These are phyloP conservation scores for Andrena haemorrhoa DNA, from an alignment of 2,888 invertebrate species.

Conservation along the genomic window DNA sequence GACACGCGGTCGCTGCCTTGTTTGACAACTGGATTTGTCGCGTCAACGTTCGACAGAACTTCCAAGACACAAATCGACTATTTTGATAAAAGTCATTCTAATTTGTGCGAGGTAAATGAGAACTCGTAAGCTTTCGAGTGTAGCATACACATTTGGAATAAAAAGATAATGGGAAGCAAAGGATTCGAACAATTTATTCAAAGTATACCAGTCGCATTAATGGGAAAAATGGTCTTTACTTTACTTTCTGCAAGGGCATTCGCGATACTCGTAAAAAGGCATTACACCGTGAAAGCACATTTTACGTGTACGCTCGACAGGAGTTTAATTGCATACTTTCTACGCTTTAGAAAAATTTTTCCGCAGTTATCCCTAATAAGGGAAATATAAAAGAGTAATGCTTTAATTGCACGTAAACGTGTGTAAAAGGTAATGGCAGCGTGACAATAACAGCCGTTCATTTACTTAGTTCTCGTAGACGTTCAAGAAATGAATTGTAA, in stretches of 20 bases:
- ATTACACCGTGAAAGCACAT: conserved; percentile 48
- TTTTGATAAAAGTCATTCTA: no score
- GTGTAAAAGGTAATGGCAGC: conserved; percentile 1
- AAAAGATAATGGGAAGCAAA: neutral
- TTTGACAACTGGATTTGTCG: conserved; percentile 6
- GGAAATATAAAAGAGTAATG: neutral
- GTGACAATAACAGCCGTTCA: neutral
- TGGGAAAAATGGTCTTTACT: neutral
- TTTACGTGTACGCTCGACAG: neutral
- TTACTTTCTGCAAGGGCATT: neutral
- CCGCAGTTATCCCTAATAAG: conserved; percentile 17
- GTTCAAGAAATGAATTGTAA: neutral
- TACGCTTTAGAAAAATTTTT: conserved; percentile 45
- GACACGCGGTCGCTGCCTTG: neutral
- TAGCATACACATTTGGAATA: neutral
- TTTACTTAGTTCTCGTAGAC: no score
- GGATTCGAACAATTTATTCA: neutral
- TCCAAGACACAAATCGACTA: neutral
- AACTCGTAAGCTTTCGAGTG: neutral
- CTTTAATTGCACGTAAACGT: neutral
- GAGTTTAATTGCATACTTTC: conserved; percentile 46
- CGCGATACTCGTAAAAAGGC: conserved; percentile 33
- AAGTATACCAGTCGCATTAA: neutral
- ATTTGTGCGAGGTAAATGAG: no score
- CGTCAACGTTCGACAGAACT: neutral